Base-by-base conservation (phyloP, 2,888 invertebrate species). In the Athetis lepigone region DNA sequence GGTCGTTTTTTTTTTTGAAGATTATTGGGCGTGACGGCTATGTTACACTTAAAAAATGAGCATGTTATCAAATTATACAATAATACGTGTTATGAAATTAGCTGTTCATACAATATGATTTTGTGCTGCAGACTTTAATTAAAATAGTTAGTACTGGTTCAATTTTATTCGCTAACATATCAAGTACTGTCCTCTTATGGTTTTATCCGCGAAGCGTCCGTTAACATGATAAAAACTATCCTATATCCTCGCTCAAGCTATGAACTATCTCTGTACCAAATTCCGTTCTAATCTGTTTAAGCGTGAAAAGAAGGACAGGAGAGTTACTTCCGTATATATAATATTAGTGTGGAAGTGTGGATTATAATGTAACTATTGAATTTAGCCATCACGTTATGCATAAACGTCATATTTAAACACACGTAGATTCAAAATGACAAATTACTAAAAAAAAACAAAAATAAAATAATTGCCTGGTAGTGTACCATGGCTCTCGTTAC, bases 381-480 rank as follows among this genome's bases (percentile, higher is more conserved):
- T n/a, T n/a, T n/a, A n/a, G n/a, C n/a, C n/a, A n/a, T n/a, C n/a
- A n/a, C n/a, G n/a, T n/a, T n/a, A n/a, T n/a, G n/a, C n/a, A n/a
- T 23, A 18, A 1, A 2, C 11, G n/a, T 4, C 2, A 7, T 4
- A 25, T 33, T 18, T 2, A 36, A 23, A 18, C 6, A n/a, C 9
- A 1, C 11, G 5, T 2, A 1, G 13, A 11, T 16, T 18, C 16
- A 16, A 43, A 54, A 72, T 70, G 65, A 81, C 79, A 83, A 77
- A 84, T 79, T 80, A 85, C 75, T 57, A 67, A 69, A 85, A 86
- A 86, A 85, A 84, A 75, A 55, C 77, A 83, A 88, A 84, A 75
- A 55, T 77, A 83, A 88, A 91, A 88, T 88, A 88, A 89, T 89
- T 86, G 79, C 75, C 77, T 79, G 80, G 80, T 84, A 85, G 81